phyloP scores from a whole-genome alignment of 2,797 vertebrate species.

The Coracias cyanogaster region DNA sequence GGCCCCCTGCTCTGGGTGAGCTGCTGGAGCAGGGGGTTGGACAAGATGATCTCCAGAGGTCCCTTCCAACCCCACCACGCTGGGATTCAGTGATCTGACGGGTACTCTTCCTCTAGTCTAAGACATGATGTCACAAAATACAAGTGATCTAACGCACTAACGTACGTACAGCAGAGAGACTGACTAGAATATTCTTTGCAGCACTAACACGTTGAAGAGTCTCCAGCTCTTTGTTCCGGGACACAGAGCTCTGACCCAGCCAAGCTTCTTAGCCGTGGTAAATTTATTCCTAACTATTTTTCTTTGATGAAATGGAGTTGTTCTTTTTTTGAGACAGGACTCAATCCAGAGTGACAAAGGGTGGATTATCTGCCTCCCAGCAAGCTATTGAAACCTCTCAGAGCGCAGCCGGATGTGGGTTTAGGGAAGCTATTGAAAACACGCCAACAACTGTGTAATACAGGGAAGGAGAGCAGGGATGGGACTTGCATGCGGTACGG shows the following conservation, averaged over 20 bases:
- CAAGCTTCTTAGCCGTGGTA: conserved; percentile 18
- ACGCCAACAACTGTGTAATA: background rate
- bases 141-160: background rate
- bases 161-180: background rate
- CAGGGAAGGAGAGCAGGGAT: background rate
- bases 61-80: background rate
- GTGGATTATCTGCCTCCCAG: conserved; percentile 42
- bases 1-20: background rate
- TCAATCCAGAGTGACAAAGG: conserved; percentile 34
- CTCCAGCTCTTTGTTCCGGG: background rate
- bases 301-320: conserved; percentile 13
- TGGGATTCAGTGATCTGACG: background rate
- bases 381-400: background rate
- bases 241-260: conserved; percentile 31
- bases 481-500: background rate
- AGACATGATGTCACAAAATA: background rate
- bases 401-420: background rate
- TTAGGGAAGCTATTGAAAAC: conserved; percentile 12
- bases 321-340: conserved; percentile 4
- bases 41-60: background rate
- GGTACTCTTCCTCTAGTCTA: background rate
- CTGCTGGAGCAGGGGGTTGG: background rate
- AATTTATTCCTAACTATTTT: conserved; percentile 25
- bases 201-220: background rate
- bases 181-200: background rate